Evolutionary conservation across 2,888 invertebrate genomes (phyloP), one percentile per base, ranked within the genome.

Genomic region (Nemotelus nigrinus): DNA sequence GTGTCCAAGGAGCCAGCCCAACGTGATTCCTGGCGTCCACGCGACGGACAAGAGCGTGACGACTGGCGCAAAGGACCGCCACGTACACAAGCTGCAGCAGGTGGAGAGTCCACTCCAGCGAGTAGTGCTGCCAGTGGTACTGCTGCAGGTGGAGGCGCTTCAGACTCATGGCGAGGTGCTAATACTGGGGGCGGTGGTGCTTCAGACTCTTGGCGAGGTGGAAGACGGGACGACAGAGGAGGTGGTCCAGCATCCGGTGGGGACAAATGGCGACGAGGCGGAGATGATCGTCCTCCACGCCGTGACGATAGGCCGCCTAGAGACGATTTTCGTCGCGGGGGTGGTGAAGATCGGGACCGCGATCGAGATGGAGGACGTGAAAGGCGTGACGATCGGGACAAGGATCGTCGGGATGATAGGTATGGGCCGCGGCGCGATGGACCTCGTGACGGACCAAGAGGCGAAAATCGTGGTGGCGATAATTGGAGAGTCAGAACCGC

Each of bases 1-100:
- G 85, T 85, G 74, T 84, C 84, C 25, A 85, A 85, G 41, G 85
- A 85, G 41, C 84, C 84, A 82, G 82, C 84, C 5, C 85, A 86
- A 25, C 83, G 83, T 44, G 82, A 80, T 6, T 78, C 60, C 86
- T 88, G 83, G 86, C 77, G 83, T 77, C 76, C 78, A 7, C 85
- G 85, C 5, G 58, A 25, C 6, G 39, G 4, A 7, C 47, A 63
- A 63, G 82, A 82, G 8, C 71, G 74, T 4, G 80, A 80, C 65
- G 81, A 80, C 67, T 80, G 81, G 67, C 79, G 81, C 8, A 76
- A 67, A 48, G 67, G 8, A 4, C 58, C 72, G 25, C 44, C 50
- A 45, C 76, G 76, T 45, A n/a, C 50, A 4, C 25, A 45, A 7
- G 68, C 50, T 53, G 43, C 10, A 8, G 44, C 72, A 2, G 58